Percentiles rank a stretch among this genome's conserved stretches.
These are phyloP conservation scores for Ophiothrix spiculata DNA, from an alignment of 35 echinoderm and acorn worm species.

Conservation along the genomic window DNA sequence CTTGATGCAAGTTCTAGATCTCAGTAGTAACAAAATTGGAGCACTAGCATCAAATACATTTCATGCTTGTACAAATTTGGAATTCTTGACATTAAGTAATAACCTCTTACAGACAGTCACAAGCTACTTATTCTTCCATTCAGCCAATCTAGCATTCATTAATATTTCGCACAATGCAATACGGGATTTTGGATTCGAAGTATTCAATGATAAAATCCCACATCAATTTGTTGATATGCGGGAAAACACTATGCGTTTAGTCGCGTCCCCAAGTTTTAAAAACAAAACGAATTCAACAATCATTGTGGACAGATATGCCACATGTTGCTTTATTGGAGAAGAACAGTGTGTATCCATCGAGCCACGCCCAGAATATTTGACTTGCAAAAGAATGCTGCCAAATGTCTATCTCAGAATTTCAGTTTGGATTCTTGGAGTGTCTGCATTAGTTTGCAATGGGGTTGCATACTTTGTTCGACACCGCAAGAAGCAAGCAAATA, in stretches of 20 bases:
- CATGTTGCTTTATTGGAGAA: not conserved
- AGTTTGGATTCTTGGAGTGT: constrained; percentile 73
- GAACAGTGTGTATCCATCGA: not conserved
- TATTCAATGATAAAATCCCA: not conserved
- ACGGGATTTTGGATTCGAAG: not conserved
- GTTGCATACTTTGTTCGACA: not conserved
- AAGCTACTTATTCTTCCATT: not conserved
- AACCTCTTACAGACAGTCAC: not conserved
- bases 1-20: not conserved
- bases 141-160: not conserved
- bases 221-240: not conserved
- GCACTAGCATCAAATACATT: not conserved
- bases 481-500: not conserved
- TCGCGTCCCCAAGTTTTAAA: not conserved
- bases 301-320: not conserved
- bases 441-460: constrained; percentile 47
- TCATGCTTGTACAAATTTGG: not conserved
- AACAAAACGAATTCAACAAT: not conserved
- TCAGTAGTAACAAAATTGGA: not conserved
- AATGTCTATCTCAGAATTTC: constrained; percentile 42
- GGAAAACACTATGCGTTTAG: not conserved
- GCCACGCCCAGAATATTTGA: not conserved
- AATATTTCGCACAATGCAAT: not conserved
- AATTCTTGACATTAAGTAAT: not conserved
- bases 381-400: constrained; percentile 58